Conservation (phyloP, 1,140 invertebrate genomes). For the Drosophila truncata region DNA sequence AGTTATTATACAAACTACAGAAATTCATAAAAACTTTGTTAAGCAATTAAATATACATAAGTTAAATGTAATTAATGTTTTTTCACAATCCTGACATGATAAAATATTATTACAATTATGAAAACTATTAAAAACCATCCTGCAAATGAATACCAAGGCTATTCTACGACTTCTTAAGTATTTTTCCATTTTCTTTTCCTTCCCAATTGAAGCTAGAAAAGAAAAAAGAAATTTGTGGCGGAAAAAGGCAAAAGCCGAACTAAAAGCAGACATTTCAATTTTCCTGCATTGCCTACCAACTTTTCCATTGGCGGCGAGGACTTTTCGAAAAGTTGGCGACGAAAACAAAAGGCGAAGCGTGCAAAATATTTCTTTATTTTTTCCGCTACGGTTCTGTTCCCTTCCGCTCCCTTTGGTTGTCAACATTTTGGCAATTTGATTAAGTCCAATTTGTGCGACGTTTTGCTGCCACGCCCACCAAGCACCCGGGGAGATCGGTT, state of each 20-base stretch:
- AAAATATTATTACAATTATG: background rate
- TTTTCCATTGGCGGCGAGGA: conserved; percentile 1
- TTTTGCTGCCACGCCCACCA: conserved; percentile 58
- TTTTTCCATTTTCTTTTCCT: background rate
- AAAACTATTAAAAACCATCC: background rate
- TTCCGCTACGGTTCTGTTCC: background rate
- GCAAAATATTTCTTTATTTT: conserved; percentile 58
- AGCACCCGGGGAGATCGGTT: conserved; percentile 44
- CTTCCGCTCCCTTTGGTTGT: conserved; percentile 43
- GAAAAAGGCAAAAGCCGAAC: background rate
- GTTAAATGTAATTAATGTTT: too few relatives aligned
- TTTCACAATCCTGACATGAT: background rate
- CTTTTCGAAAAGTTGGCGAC: conserved; percentile 30
- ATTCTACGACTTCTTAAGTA: background rate
- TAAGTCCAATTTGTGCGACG: conserved; percentile 78
- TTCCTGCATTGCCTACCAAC: conserved; percentile 17
- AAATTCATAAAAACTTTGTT: too few relatives aligned
- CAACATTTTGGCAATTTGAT: conserved; percentile 78
- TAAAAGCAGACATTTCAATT: conserved; percentile 35
- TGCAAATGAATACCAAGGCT: background rate
- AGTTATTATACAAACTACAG: too few relatives aligned
- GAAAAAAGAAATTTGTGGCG: background rate
- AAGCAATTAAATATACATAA: too few relatives aligned
- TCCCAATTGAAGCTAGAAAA: background rate
- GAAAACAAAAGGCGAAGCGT: conserved; percentile 64